A percentile compares a stretch with the other conserved stretches of the same genome.
Conservation (phyloP, 2,113 vertebrate genomes). For the Lophochroa leadbeateri region DNA sequence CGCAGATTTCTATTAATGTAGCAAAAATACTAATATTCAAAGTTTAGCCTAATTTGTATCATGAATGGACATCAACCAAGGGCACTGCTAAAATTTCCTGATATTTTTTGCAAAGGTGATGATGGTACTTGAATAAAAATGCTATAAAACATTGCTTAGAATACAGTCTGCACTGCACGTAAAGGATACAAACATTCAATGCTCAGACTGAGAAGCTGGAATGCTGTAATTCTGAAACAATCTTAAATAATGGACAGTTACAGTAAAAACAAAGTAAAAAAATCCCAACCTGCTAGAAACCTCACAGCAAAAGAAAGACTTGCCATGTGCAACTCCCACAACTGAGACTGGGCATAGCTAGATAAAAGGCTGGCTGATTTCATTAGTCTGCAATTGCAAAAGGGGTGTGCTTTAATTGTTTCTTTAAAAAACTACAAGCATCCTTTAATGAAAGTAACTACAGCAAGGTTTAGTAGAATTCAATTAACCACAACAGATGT, state of each 20-base stretch:
- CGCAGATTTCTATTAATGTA: background rate
- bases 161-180: background rate
- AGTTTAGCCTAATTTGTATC: background rate
- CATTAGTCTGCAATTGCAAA: background rate
- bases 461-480: constrained; percentile 21
- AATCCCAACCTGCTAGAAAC: background rate
- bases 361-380: background rate
- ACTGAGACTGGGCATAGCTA: background rate
- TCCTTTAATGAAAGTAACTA: background rate
- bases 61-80: background rate
- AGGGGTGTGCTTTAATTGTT: background rate
- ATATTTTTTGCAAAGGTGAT: background rate
- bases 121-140: background rate
- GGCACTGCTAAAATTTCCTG: background rate
- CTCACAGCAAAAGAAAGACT: background rate
- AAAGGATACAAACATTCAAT: background rate
- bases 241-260: background rate
- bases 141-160: background rate
- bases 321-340: background rate
- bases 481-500: background rate
- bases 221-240: background rate
- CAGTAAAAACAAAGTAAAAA: background rate
- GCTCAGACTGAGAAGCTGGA: background rate
- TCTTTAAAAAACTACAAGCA: background rate
- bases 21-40: background rate